These are phyloP conservation scores for Mormoops blainvillei DNA, from an alignment of 2,113 vertebrate species.

Conservation along the genomic window DNA sequence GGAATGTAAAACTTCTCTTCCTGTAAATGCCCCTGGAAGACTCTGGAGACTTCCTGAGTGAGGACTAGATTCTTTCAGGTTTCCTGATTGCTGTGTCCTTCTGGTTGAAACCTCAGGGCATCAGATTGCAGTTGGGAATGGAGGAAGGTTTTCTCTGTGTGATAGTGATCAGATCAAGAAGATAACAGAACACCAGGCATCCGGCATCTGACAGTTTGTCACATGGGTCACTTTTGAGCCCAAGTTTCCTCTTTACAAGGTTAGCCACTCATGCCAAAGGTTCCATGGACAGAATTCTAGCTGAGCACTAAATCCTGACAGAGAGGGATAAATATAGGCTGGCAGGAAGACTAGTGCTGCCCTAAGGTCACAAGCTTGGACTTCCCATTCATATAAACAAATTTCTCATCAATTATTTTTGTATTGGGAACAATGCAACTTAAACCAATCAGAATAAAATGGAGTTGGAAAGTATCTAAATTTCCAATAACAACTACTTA, in stretches of 20 bases:
- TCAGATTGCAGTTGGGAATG: constrained; percentile 71
- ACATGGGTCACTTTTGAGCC: constrained; percentile 75
- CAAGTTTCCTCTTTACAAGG: constrained; percentile 80
- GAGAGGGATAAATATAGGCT: constrained; percentile 43
- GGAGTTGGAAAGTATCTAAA: not conserved
- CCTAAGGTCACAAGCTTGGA: not conserved
- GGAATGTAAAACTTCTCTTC: not conserved
- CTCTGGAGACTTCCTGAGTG: not conserved
- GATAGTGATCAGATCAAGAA: constrained; percentile 78
- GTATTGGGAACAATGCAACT: not conserved
- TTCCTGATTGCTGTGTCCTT: constrained; percentile 59
- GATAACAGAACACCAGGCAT: constrained; percentile 67
- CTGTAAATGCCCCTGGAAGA: constrained; percentile 1
- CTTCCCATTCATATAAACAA: constrained; percentile 14
- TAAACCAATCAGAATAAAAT: constrained; percentile 1
- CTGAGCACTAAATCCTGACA: constrained; percentile 43
- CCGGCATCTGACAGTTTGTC: constrained; percentile 78
- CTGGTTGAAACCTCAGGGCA: constrained; percentile 67
- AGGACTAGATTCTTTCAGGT: constrained; percentile 58
- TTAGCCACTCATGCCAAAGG: constrained; percentile 78
- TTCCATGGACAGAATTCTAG: constrained; percentile 63
- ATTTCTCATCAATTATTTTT: not conserved
- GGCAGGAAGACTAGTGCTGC: not conserved
- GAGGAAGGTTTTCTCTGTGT: constrained; percentile 74
- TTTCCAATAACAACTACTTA: not conserved